Evolutionary conservation across 2,888 invertebrate genomes (phyloP).

Genomic region (Chorisops tibialis): DNA sequence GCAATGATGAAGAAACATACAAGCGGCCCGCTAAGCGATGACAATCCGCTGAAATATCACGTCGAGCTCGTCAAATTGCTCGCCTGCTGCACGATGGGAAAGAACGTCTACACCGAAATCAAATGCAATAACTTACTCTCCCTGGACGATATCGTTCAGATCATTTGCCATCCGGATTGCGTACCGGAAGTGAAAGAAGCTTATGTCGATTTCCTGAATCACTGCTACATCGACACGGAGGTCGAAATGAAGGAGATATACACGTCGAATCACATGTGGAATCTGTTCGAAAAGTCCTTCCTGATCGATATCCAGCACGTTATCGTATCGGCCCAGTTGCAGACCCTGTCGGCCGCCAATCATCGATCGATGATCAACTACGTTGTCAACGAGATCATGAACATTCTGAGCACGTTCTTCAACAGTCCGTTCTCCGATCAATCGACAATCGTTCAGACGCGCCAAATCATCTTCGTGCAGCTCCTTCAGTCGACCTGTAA

Average conservation of each 20-base stretch:
- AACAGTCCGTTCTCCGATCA: constrained; percentile 96
- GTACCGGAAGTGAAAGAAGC: constrained; percentile 98
- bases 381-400: constrained; percentile 88
- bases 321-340: constrained; percentile 45
- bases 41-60: constrained; percentile 85
- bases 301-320: constrained; percentile 82
- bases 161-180: constrained; percentile 90
- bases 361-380: constrained; percentile 72
- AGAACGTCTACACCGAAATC: constrained; percentile 98
- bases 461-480: constrained; percentile 94
- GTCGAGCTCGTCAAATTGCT: constrained; percentile 93
- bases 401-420: constrained; percentile 91
- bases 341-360: background rate
- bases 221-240: constrained; percentile 99
- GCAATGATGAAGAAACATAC: constrained; percentile 88
- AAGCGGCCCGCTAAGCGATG: constrained; percentile 60
- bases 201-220: constrained; percentile 96
- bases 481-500: constrained; percentile 88
- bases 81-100: constrained; percentile 97
- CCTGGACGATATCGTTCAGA: constrained; percentile 95
- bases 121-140: constrained; percentile 97
- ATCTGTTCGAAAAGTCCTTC: constrained; percentile 89
- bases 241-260: constrained; percentile 99
- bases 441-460: constrained; percentile 91
- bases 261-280: constrained; percentile 98